These are phyloP conservation scores for Seriola aureovittata DNA, from an alignment of 2,113 vertebrate species.

Conservation along the genomic window DNA sequence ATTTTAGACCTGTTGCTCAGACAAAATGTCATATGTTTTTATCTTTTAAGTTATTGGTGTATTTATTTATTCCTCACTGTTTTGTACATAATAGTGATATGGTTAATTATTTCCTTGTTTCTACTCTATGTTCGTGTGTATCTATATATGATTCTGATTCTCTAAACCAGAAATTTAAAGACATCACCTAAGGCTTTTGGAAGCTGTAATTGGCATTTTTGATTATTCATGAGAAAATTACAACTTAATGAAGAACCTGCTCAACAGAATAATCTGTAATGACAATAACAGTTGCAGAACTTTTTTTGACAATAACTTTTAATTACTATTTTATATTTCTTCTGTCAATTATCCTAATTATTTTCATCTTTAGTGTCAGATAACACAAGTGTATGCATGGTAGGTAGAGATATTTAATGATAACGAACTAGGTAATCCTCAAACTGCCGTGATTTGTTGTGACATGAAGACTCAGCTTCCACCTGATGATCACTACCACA, in stretches of 20 bases:
- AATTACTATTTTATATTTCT: neutral
- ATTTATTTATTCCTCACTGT: too few relatives aligned
- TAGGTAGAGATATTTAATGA: neutral
- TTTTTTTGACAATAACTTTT: neutral
- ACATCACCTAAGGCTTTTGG: too few relatives aligned
- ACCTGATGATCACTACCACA: slow-evolving; percentile 5
- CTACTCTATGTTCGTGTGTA: too few relatives aligned
- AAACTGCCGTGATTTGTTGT: neutral
- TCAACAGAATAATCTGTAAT: neutral
- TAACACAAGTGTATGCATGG: rapidly evolving
- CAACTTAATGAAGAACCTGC: neutral
- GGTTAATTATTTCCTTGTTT: too few relatives aligned
- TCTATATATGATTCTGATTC: too few relatives aligned
- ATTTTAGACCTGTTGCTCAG: too few relatives aligned
- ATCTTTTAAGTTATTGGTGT: too few relatives aligned
- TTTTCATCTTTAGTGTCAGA: neutral
- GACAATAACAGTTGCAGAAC: neutral
- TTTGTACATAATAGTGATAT: too few relatives aligned
- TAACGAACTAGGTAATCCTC: rapidly evolving
- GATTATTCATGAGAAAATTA: too few relatives aligned
- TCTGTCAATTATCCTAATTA: neutral
- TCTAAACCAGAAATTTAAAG: too few relatives aligned
- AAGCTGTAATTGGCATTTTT: too few relatives aligned
- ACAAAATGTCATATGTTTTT: too few relatives aligned
- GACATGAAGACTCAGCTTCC: neutral